Conservation (phyloP, 35 echinoderm and acorn worm genomes). For the Holothuria glaberrima region DNA sequence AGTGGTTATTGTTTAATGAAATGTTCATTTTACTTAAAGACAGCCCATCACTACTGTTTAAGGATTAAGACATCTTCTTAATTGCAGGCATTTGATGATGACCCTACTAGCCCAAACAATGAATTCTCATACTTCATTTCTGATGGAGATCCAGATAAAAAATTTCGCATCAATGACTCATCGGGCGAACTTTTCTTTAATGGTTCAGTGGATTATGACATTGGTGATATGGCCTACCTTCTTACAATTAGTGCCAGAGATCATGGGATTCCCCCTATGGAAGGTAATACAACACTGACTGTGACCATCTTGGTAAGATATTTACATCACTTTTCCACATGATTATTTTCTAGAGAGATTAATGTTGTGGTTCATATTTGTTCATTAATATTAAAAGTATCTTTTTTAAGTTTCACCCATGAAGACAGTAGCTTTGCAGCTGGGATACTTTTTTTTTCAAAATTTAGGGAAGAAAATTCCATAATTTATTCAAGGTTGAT, state of each 20-base stretch:
- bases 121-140: neutral
- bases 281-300: neutral
- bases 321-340: neutral
- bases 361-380: too few species aligned
- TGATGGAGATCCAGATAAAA: neutral
- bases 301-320: slow-evolving; percentile 1
- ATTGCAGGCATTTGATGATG: neutral
- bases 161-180: neutral
- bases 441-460: too few species aligned
- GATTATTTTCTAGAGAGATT: too few species aligned
- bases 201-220: neutral
- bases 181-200: neutral
- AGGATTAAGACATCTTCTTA: neutral
- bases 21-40: too few species aligned
- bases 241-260: slow-evolving; percentile 17
- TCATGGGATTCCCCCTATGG: neutral
- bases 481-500: too few species aligned
- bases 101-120: slow-evolving; percentile 3
- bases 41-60: too few species aligned
- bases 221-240: neutral
- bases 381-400: too few species aligned
- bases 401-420: too few species aligned
- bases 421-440: too few species aligned
- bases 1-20: too few species aligned
- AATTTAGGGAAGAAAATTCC: too few species aligned